Conservation (phyloP, 2,888 invertebrate species). For the Dicranocentrus wangi region DNA sequence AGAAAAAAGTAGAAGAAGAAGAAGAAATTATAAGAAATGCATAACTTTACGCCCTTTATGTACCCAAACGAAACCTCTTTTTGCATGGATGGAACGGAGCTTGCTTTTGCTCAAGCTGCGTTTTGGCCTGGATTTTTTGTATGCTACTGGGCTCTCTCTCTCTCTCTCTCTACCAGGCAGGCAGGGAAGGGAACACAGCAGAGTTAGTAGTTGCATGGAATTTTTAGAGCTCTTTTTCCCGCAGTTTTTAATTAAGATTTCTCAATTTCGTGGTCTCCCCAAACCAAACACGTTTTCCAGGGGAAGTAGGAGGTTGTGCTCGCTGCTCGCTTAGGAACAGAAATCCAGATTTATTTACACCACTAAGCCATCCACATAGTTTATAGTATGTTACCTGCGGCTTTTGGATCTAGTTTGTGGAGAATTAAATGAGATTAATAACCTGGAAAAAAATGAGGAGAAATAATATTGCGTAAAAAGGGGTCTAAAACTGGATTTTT, state of each 20-base stretch:
- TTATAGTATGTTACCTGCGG: no score
- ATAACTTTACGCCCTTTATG: no score
- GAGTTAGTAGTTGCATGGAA: slow-evolving; percentile 33
- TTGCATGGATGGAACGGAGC: no score
- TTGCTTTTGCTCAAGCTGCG: no score
- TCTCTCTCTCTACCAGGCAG: neutral
- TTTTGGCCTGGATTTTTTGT: neutral
- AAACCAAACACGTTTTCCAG: slow-evolving; percentile 27
- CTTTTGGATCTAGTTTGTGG: slow-evolving; percentile 25
- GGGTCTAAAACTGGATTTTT: no score
- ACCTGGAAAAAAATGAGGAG: slow-evolving; percentile 34
- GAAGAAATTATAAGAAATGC: no score
- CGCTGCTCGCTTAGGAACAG: no score
- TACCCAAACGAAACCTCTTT: no score
- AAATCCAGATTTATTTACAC: no score
- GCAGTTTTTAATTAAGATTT: slow-evolving; percentile 58
- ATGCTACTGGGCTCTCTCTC: neutral
- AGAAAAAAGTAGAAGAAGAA: neutral
- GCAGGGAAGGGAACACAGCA: neutral
- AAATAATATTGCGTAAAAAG: slow-evolving; percentile 10
- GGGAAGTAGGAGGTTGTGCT: no score
- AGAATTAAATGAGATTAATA: slow-evolving; percentile 49
- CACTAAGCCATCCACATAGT: no score
- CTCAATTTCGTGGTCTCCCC: slow-evolving; percentile 52
- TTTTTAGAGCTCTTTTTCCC: slow-evolving; percentile 43